These are phyloP conservation scores for Sminthurides bifidus DNA, from an alignment of 1,140 invertebrate species.

Conservation along the genomic window DNA sequence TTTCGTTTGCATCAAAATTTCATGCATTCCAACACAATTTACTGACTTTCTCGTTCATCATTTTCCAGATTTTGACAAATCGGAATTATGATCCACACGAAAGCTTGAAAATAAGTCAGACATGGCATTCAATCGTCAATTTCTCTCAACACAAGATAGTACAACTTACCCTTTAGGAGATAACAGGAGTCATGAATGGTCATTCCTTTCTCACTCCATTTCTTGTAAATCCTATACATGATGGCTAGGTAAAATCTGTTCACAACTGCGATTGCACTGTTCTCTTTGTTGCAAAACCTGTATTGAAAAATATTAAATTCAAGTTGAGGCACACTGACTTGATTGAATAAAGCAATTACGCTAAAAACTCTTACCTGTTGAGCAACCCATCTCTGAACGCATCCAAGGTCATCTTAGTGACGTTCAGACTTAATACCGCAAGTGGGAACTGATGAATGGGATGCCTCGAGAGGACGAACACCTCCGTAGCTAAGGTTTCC, in stretches of 20 bases:
- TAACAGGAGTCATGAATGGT: constrained; percentile 44
- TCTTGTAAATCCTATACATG: constrained; percentile 39
- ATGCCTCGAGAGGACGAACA: constrained; percentile 42
- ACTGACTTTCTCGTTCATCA: too few species aligned
- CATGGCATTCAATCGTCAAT: too few species aligned
- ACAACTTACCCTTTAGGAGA: constrained; percentile 42
- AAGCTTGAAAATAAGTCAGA: too few species aligned
- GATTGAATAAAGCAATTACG: too few species aligned
- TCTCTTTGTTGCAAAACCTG: constrained; percentile 41
- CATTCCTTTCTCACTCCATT: constrained; percentile 41
- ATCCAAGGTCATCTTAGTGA: constrained; percentile 42
- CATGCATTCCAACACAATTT: too few species aligned
- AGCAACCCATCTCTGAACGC: constrained; percentile 39
- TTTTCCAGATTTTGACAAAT: too few species aligned
- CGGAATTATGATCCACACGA: too few species aligned
- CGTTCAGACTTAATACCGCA: constrained; percentile 44
- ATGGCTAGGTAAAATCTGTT: constrained; percentile 43
- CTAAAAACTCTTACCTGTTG: constrained; percentile 9
- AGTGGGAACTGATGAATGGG: constrained; percentile 45
- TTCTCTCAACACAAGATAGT: too few species aligned
- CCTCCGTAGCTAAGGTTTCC: constrained; percentile 37
- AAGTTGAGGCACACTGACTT: too few species aligned
- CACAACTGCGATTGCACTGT: constrained; percentile 39
- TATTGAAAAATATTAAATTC: too few species aligned
- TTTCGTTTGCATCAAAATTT: too few species aligned